Base-by-base conservation (phyloP, 1,140 invertebrate genomes). In the Thaumatotibia leucotreta region DNA sequence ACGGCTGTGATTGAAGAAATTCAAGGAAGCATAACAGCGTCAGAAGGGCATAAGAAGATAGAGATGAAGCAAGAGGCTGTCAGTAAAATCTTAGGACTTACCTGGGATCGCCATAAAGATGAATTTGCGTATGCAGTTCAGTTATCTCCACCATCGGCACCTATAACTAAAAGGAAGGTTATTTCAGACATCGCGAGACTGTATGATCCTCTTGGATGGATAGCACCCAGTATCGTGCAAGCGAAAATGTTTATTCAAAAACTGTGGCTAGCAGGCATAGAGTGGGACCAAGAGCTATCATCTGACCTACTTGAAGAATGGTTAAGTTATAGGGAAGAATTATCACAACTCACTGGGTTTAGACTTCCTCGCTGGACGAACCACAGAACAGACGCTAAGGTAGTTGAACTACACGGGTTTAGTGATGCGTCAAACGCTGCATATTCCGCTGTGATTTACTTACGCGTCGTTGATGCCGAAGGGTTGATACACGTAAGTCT, bases 211-310 rank as follows among this genome's bases (percentile, higher is more conserved):
- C 52, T 85, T n/a, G 80, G 82, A 23, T 69, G 80, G 29, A 23
- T 83, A 0, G 62, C 72, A 22, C 86, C 86, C 11, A 61, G 81
- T 2, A 74, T 70, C 8, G 68, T 86, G 1, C 64, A 33, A n/a
- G 69, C 74, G n/a, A 87, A 89, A 69, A 78, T 85, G 1, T 68
- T 86, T 9, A 72, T 85, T 39, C 83, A 87, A 68, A 70, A 70
- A 50, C 10, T 85, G 1, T 79, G 82, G 81, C 22, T 71, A 22
- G 17, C 23, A 31, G 66, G 70, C 6, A 29, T 76, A 8, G 72
- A 72, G n/a, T 87, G 84, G 83, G 82, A 87, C 63, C 35, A 67
- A 20, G 29, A 39, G 10, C 23, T 77, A 10, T 49, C 70, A 10
- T 10, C 8, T 11, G 52, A 65, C 1, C 27, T 72, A 2, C 22